Conservation (phyloP, 2,888 invertebrate species). For the Synanthedon myopaeformis region DNA sequence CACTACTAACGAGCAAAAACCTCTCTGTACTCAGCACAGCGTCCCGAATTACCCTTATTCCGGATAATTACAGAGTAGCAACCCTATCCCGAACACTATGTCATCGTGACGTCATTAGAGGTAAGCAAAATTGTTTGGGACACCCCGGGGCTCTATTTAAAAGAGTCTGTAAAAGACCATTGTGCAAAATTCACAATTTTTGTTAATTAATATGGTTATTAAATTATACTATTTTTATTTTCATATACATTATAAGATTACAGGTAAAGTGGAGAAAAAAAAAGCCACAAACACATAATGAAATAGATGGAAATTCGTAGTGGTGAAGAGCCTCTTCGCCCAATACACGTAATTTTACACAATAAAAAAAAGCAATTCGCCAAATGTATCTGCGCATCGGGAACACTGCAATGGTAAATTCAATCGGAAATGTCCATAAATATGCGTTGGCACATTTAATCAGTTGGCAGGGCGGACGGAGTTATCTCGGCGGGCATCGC, state of each 20-base stretch:
- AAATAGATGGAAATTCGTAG: too few relatives aligned
- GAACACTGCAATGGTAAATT: neutral
- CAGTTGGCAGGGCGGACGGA: conserved; percentile 14
- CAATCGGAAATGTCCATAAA: conserved; percentile 5
- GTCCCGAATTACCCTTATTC: conserved; percentile 59
- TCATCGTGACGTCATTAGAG: conserved; percentile 63
- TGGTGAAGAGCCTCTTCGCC: too few relatives aligned
- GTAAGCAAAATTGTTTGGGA: conserved; percentile 49
- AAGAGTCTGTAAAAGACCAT: conserved; percentile 13
- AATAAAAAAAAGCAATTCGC: too few relatives aligned
- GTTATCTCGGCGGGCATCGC: conserved; percentile 2
- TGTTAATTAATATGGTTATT: too few relatives aligned
- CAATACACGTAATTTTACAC: too few relatives aligned
- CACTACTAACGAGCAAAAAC: conserved; percentile 57
- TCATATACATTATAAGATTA: too few relatives aligned
- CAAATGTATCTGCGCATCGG: too few relatives aligned
- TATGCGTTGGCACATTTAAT: conserved; percentile 18
- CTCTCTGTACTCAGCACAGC: conserved; percentile 41
- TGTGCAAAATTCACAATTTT: too few relatives aligned
- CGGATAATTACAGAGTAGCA: conserved; percentile 57
- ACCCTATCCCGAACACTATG: conserved; percentile 51
- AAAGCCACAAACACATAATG: too few relatives aligned
- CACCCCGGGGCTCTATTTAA: conserved; percentile 23
- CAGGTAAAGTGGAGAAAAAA: too few relatives aligned
- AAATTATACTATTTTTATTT: too few relatives aligned